Base-by-base conservation (phyloP, 2,888 invertebrate genomes). In the Drosophila multiciliata region DNA sequence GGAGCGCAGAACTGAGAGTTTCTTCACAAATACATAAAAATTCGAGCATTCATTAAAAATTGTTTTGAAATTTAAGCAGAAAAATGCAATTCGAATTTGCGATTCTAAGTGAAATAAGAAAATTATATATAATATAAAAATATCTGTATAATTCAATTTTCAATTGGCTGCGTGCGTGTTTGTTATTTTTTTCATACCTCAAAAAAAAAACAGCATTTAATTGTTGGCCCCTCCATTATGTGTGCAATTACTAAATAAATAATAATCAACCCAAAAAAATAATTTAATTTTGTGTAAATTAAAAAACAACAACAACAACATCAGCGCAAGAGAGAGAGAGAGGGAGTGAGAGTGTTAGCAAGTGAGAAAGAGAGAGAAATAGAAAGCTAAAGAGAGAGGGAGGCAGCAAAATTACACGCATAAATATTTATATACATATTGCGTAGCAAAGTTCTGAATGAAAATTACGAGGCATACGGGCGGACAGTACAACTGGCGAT, bases 401-500 rank as follows among this genome's bases (percentile, higher is more conserved):
- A 67, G 72, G 63, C 78, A 83, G 64, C 82, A 58, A 70, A 84
- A 84, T 82, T 84, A 84, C 70, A 85, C 80, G 85, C 85, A 88
- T 45, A 45, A 45, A 45, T 20, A 20, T 20, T 20, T 38, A 17
- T 38, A 38, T 42, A 85, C 87, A 82, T 89, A 88, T 75, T 90
- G 85, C 85, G 89, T 85, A 86, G 83, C 90, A 60, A 74, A 84
- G 83, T 90, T 83, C 70, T 85, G 90, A 88, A 85, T 85, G 86
- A 89, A 81, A 73, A 68, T 68, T 11, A 62, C 63, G 45, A 72
- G 62, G 67, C 64, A 78, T 81, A 79, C 73, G 78, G 78, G 80
- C 80, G 60, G 64, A 62, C 53, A 75, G 69, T 54, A 79, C 71
- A 64, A 53, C 77, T 38, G 63, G 71, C 89, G 83, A 89, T 83